Conservation (phyloP, 2,113 vertebrate genomes). For the Zosterops hypoxanthus region DNA sequence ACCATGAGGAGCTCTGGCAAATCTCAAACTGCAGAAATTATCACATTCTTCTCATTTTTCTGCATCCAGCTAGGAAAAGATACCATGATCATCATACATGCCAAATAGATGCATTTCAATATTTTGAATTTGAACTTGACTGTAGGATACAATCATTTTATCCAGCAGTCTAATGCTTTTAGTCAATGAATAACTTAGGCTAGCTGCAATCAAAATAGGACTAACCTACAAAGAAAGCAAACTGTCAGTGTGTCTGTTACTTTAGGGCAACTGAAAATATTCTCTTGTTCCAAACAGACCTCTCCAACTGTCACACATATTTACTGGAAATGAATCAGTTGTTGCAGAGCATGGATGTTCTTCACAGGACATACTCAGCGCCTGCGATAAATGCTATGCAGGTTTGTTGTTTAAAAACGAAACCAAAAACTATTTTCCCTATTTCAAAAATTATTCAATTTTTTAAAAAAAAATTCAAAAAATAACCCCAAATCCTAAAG, state of each 20-base stretch:
- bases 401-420: slow-evolving; percentile 74
- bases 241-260: background rate
- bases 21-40: background rate
- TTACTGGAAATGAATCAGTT: slow-evolving; percentile 93
- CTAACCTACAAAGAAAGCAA: background rate
- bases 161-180: background rate
- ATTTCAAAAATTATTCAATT: too few species aligned
- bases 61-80: background rate
- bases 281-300: slow-evolving; percentile 76
- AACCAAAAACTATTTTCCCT: background rate
- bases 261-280: slow-evolving; percentile 2
- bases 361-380: slow-evolving; percentile 94
- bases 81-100: background rate
- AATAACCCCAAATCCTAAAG: background rate
- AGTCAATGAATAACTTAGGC: background rate
- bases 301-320: slow-evolving; percentile 87
- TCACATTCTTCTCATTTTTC: background rate
- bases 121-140: background rate
- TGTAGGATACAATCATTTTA: background rate
- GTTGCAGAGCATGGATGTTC: slow-evolving; percentile 94
- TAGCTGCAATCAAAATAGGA: background rate
- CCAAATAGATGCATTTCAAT: background rate
- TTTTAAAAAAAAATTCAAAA: background rate
- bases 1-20: background rate
- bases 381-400: slow-evolving; percentile 94